Percentiles rank a stretch among this genome's conserved stretches.
Evolutionary conservation across 2,797 vertebrate species (phyloP).

Genomic region (Phrynocephalus forsythii): DNA sequence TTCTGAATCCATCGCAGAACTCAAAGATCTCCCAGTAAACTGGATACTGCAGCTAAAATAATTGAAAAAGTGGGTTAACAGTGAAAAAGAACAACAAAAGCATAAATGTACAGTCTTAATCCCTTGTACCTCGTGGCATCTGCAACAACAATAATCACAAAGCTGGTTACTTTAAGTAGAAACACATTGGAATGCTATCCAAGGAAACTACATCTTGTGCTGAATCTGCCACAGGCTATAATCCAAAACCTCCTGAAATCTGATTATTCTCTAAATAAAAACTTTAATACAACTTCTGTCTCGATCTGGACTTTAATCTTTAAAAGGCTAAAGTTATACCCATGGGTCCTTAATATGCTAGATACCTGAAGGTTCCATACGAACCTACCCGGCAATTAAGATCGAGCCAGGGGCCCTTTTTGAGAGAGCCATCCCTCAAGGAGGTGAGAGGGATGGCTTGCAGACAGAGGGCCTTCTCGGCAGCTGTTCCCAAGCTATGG

Average conservation of each 20-base stretch:
- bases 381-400: no score
- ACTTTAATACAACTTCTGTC: not conserved
- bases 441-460: no score
- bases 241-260: not conserved
- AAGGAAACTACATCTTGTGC: not conserved
- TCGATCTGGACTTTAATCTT: not conserved
- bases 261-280: not conserved
- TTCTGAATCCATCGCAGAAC: conserved; percentile 98
- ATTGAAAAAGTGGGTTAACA: conserved; percentile 6
- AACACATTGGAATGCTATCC: not conserved
- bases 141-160: not conserved
- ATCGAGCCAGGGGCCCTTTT: no score
- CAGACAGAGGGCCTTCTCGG: no score
- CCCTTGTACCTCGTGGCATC: not conserved
- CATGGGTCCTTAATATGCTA: not conserved
- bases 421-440: no score
- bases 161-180: not conserved
- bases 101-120: not conserved
- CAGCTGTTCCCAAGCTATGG: no score
- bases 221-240: not conserved
- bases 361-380: no score
- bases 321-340: not conserved
- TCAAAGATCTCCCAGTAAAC: conserved; percentile 98
- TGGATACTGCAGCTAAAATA: conserved; percentile 92
- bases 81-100: not conserved